Conservation (phyloP, 2,888 invertebrate species). For the Ichneumon xanthorius region DNA sequence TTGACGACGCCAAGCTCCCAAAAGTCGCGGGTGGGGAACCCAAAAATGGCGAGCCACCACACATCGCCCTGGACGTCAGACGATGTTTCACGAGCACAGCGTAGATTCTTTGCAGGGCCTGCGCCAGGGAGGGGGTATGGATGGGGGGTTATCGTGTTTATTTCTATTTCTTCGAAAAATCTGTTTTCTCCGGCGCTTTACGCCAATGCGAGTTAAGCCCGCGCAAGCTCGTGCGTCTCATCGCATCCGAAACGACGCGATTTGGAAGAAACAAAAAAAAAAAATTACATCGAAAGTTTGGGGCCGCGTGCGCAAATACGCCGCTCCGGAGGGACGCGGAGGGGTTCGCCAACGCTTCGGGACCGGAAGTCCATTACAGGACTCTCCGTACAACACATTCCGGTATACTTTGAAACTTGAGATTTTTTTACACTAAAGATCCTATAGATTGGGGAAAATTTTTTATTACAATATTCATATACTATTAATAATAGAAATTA, state of each 20-base stretch:
- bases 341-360: not conserved
- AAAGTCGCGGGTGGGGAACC: constrained; percentile 82
- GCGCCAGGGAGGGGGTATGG: constrained; percentile 24
- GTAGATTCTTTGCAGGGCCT: constrained; percentile 34
- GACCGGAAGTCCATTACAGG: constrained; percentile 27
- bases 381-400: not conserved
- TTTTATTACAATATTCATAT: no score
- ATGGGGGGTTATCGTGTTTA: constrained; percentile 47
- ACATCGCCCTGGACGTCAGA: constrained; percentile 60
- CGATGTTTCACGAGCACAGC: constrained; percentile 41
- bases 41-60: constrained; percentile 84
- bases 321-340: not conserved
- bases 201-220: constrained; percentile 61
- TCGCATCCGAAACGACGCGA: constrained; percentile 21
- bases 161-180: constrained; percentile 33
- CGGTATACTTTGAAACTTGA: not conserved
- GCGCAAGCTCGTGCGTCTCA: constrained; percentile 25
- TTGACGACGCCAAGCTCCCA: constrained; percentile 68
- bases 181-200: constrained; percentile 43
- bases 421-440: not conserved
- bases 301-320: constrained; percentile 34
- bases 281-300: constrained; percentile 41
- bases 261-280: not conserved
- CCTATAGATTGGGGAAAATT: no score
- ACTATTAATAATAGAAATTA: no score